Evolutionary conservation across 2,797 vertebrate genomes (phyloP).

Genomic region (Aplochiton taeniatus): DNA sequence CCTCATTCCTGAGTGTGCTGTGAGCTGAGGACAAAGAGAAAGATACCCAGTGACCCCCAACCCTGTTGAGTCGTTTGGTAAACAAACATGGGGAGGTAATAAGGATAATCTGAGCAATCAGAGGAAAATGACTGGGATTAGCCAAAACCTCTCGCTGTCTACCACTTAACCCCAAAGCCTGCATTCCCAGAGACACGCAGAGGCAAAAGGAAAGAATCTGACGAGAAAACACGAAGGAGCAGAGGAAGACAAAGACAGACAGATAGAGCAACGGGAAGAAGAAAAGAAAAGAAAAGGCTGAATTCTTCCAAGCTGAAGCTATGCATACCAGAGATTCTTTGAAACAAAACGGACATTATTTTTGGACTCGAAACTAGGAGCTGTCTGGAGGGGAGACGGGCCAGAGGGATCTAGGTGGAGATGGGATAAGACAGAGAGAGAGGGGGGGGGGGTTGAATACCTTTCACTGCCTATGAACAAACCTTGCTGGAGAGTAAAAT

Average conservation of each 20-base stretch:
- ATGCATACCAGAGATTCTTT: constrained; percentile 75
- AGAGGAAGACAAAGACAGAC: neutral
- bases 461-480: constrained; percentile 18
- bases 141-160: constrained; percentile 18
- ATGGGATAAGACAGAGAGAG: neutral
- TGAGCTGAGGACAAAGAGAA: constrained; percentile 39
- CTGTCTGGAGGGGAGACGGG: constrained; percentile 42
- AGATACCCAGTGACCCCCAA: constrained; percentile 16
- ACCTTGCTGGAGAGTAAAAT: neutral
- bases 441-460: neutral
- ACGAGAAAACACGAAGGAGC: neutral
- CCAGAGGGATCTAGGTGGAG: neutral
- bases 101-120: constrained; percentile 48
- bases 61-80: constrained; percentile 35
- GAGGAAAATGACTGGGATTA: constrained; percentile 39
- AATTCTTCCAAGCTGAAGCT: constrained; percentile 64
- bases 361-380: constrained; percentile 68
- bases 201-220: neutral
- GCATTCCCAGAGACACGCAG: constrained; percentile 3
- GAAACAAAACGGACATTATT: constrained; percentile 78
- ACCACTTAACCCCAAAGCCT: constrained; percentile 24
- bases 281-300: constrained; percentile 38
- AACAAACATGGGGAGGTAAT: constrained; percentile 44
- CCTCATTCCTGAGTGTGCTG: constrained; percentile 44
- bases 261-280: neutral